Conservation (phyloP, 2,888 invertebrate genomes). For the Marasmarcha lunaedactyla region DNA sequence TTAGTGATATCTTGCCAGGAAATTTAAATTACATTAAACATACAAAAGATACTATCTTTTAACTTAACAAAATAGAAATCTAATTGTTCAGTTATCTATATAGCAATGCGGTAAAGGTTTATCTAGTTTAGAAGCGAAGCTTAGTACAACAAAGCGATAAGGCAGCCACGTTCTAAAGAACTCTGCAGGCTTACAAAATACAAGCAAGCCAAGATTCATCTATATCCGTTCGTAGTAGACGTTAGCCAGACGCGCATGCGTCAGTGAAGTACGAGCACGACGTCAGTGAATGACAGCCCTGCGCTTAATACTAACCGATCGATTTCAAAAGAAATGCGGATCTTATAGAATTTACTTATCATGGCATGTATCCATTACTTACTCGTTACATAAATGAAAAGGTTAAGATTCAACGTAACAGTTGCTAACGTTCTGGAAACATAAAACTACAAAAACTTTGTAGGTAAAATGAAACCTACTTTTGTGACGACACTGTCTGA, state of each 20-base stretch:
- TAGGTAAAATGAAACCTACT: no score
- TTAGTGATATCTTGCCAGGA: conserved; percentile 29
- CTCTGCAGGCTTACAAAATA: conserved; percentile 38
- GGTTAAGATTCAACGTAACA: no score
- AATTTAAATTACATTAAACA: conserved; percentile 50
- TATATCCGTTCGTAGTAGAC: conserved; percentile 60
- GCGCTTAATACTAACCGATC: conserved; percentile 56
- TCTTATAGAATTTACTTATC: conserved; percentile 7
- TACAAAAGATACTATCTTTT: conserved; percentile 30
- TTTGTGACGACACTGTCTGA: no score
- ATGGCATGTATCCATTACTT: no score
- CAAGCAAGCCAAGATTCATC: conserved; percentile 46
- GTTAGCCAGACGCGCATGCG: conserved; percentile 67
- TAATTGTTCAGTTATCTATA: conserved; percentile 50
- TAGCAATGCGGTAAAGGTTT: conserved; percentile 61
- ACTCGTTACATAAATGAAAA: no score
- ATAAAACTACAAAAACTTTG: no score
- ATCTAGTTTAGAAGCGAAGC: conserved; percentile 46
- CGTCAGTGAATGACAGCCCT: conserved; percentile 65
- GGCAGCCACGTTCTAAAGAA: conserved; percentile 50
- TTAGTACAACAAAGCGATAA: conserved; percentile 46
- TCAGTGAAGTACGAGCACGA: conserved; percentile 37
- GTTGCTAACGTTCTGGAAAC: no score
- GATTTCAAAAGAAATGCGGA: conserved; percentile 55
- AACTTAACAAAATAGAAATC: conserved; percentile 54